Base-by-base conservation (phyloP, 2,888 invertebrate genomes). In the Ganaspis brasiliensis region DNA sequence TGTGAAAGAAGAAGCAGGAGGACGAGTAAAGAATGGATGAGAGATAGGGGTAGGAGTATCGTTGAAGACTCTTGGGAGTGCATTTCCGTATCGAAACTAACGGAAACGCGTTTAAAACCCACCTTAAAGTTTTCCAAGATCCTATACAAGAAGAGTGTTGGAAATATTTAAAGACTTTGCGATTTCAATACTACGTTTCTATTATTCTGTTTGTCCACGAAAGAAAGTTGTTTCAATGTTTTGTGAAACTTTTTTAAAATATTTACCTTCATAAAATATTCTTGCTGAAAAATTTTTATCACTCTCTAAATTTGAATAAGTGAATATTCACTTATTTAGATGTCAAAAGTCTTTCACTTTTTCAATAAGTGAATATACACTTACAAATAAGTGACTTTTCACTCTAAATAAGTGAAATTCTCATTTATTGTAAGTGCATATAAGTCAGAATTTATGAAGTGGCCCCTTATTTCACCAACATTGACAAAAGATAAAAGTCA, bases 11-110 rank as follows among this genome's bases (percentile, higher is more conserved):
- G 24, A 40, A 63, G 40, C 9, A 5, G 9, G 24, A 40, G 40
- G 14, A 8, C 37, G 40, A 37, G 31, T 52, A 72, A 55, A 72
- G 72, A 75, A 61, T n/a, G 76, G 31, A 52, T 37, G 71, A 74
- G 56, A 56, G 6, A 19, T 5, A 55, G 52, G 31, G 16, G 10
- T 26, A 71, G 37, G 74, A 73, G 74, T 79, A 61, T 61, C 12
- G 37, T 37, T 61, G 19, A 37, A 37, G 14, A 61, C 77, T 77
- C 75, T 70, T 70, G 16, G 75, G 78, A 78, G 78, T 75, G 79
- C 78, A 81, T 80, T 74, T 74, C 61, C 61, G 61, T 61, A 61
- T 61, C 21, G 61, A 61, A 2, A 61, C 61, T 37, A 21, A 37
- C 61, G 19, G 61, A 61, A 37, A 61, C 19, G 12, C 9, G 21